phyloP scores from a whole-genome alignment of 2,888 invertebrate genomes.

The Smittia aterrima region DNA sequence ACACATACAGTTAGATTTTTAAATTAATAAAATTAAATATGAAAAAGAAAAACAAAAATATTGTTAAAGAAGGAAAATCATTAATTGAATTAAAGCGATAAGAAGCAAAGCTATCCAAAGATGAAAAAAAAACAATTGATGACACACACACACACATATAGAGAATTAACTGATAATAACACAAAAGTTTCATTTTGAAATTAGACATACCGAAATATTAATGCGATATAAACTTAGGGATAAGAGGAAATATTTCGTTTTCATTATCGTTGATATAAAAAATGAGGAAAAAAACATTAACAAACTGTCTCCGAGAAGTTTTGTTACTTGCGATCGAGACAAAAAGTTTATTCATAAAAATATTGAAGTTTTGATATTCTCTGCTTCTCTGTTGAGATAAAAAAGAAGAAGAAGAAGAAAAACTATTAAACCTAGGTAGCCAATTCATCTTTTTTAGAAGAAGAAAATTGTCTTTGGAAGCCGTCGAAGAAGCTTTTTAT shows the following conservation, averaged over 20 bases:
- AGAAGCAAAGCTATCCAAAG: not conserved
- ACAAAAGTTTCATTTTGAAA: slow-evolving; percentile 1
- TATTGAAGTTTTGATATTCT: slow-evolving; percentile 1
- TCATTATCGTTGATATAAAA: not conserved
- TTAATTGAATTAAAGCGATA: slow-evolving; percentile 1
- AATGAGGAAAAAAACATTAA: not conserved
- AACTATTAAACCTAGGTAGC: not conserved
- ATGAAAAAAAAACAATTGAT: slow-evolving; percentile 3
- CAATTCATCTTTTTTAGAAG: not conserved
- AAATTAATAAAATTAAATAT: slow-evolving; percentile 48
- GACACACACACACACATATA: slow-evolving; percentile 2
- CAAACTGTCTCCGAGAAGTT: not conserved
- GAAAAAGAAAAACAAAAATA: not conserved
- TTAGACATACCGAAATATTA: slow-evolving; percentile 11
- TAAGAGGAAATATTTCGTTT: not conserved
- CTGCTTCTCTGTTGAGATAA: not conserved
- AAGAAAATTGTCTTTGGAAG: too few species aligned
- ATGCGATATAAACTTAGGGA: not conserved
- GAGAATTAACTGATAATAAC: slow-evolving; percentile 6
- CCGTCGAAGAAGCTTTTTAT: too few species aligned
- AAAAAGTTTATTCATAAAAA: not conserved
- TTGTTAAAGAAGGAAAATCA: not conserved
- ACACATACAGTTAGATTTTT: slow-evolving; percentile 45
- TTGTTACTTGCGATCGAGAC: not conserved
- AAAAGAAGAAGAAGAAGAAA: not conserved